phyloP scores from a whole-genome alignment of 2,113 vertebrate species.

The Alouatta palliata region DNA sequence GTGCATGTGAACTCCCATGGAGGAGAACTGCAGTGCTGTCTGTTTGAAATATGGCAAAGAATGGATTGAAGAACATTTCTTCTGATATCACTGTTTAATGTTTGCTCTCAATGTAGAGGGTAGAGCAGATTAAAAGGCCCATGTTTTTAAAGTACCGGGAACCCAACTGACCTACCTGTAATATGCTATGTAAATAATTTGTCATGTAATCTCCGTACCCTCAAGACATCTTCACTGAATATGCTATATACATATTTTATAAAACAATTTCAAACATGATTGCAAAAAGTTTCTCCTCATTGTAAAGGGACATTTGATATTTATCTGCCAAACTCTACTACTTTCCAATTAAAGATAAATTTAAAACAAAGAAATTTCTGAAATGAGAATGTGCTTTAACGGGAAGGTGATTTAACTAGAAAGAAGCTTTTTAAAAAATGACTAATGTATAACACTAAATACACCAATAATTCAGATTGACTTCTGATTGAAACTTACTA shows the following conservation, averaged over 20 bases:
- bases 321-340: background rate
- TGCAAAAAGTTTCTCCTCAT: background rate
- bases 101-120: constrained; percentile 49
- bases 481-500: background rate
- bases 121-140: constrained; percentile 58
- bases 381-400: background rate
- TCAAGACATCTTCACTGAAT: background rate
- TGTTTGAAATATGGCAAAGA: constrained; percentile 61
- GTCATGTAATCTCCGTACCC: background rate
- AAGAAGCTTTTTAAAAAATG: background rate
- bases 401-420: background rate
- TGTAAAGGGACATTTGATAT: background rate
- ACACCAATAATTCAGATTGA: background rate
- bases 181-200: constrained; percentile 16
- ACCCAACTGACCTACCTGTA: background rate
- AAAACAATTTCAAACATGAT: background rate
- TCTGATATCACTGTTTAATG: constrained; percentile 53
- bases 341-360: constrained; percentile 13
- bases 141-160: constrained; percentile 42
- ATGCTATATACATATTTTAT: background rate
- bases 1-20: background rate
- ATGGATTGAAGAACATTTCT: constrained; percentile 54
- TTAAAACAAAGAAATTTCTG: background rate
- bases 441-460: background rate
- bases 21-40: background rate